These are phyloP conservation scores for Charanyca ferruginea DNA, from an alignment of 2,888 invertebrate species.

Conservation along the genomic window DNA sequence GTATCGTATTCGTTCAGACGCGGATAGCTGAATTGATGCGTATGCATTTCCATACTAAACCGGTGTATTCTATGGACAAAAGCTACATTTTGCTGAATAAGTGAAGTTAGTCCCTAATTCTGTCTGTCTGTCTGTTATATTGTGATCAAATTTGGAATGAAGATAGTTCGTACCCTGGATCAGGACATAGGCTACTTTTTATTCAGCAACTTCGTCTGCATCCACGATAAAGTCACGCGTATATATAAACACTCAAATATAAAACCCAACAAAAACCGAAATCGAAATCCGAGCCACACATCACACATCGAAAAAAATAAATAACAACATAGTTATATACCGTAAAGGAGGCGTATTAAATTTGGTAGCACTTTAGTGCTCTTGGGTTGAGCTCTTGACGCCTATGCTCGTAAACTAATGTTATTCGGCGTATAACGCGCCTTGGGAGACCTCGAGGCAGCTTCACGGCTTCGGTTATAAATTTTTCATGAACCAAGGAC, in stretches of 20 bases:
- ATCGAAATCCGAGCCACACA: conserved; percentile 28
- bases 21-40: no score
- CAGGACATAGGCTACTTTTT: no score
- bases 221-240: no score
- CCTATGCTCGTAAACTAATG: conserved; percentile 85
- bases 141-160: no score
- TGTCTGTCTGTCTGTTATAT: no score
- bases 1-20: no score
- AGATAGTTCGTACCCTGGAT: no score
- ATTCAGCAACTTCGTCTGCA: no score
- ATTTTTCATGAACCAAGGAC: conserved; percentile 88
- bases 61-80: no score
- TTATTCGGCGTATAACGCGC: conserved; percentile 84
- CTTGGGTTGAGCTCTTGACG: conserved; percentile 68
- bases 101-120: no score
- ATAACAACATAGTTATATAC: conserved; percentile 62
- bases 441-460: conserved; percentile 73
- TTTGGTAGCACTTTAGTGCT: conserved; percentile 77
- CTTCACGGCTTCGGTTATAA: conserved; percentile 76
- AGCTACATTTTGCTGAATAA: no score
- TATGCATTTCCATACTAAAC: no score
- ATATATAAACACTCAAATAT: background rate
- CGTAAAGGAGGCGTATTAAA: conserved; percentile 73
- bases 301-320: conserved; percentile 44
- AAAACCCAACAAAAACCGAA: conserved; percentile 10